phyloP scores from a whole-genome alignment of 2,797 vertebrate genomes.

The Acrossocheilus wenchowensis region DNA sequence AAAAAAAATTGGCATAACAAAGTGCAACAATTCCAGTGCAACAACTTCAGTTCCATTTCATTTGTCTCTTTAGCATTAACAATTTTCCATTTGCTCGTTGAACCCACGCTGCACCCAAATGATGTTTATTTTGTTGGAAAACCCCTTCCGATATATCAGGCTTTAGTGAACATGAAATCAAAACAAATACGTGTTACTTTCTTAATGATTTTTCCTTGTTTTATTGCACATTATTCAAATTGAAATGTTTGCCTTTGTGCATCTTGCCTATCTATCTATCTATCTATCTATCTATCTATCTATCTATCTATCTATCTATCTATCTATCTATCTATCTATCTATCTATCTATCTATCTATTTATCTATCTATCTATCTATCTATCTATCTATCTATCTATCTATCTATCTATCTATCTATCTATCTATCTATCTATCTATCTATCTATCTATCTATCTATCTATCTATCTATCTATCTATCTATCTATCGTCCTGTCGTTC shows the following conservation, averaged over 20 bases:
- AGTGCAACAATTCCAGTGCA: slow-evolving; percentile 15
- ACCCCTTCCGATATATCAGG: slow-evolving; percentile 22
- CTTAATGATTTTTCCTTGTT: neutral
- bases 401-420: no score
- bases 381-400: no score
- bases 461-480: no score
- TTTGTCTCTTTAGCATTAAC: slow-evolving; percentile 14
- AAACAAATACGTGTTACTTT: neutral
- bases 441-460: no score
- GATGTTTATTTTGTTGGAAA: slow-evolving; percentile 14
- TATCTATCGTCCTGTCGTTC: no score
- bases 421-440: no score
- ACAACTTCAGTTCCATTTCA: slow-evolving; percentile 18
- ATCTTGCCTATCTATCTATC: neutral
- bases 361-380: no score
- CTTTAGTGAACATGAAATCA: slow-evolving; percentile 1
- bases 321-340: no score
- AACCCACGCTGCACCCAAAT: neutral
- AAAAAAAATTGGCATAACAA: slow-evolving; percentile 25
- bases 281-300: neutral
- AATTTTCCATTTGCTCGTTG: slow-evolving; percentile 4
- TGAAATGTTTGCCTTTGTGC: neutral
- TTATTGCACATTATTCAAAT: neutral
- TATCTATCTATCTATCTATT: no score
- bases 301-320: neutral